phyloP scores from a whole-genome alignment of 2,888 invertebrate genomes.

The Acheta domesticus region DNA sequence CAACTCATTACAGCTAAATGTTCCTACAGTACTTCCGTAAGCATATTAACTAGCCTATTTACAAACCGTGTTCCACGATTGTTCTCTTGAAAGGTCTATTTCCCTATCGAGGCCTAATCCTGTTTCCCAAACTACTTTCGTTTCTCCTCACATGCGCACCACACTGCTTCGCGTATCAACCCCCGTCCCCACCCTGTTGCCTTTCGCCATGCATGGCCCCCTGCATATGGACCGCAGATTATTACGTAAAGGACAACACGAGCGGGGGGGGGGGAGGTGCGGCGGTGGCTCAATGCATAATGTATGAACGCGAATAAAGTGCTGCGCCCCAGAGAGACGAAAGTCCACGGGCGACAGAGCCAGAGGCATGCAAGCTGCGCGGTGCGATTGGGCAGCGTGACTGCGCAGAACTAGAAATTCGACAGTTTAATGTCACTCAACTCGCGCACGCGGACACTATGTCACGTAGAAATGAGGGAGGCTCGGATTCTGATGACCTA shows the following conservation, averaged over 20 bases:
- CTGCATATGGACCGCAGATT: conserved; percentile 4
- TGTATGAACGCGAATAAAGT: background rate
- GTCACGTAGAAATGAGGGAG: too few species aligned
- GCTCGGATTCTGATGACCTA: too few species aligned
- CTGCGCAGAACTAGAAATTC: background rate
- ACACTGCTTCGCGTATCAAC: background rate
- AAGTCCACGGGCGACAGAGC: background rate
- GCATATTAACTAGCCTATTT: too few species aligned
- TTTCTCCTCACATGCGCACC: too few species aligned
- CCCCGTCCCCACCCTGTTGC: background rate
- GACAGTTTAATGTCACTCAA: background rate
- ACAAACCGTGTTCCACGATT: too few species aligned
- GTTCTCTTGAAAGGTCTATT: too few species aligned
- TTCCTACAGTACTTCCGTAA: too few species aligned
- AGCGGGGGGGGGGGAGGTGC: background rate
- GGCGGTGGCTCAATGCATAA: background rate
- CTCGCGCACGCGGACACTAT: background rate
- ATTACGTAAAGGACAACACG: conserved; percentile 5
- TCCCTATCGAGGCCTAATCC: too few species aligned
- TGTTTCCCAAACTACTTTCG: too few species aligned
- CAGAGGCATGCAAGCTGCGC: background rate
- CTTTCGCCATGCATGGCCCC: background rate
- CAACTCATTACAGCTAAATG: too few species aligned
- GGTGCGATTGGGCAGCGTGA: background rate
- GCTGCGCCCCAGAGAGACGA: background rate